phyloP scores from a whole-genome alignment of 2,888 invertebrate genomes.

The Osedax fenrisi region DNA sequence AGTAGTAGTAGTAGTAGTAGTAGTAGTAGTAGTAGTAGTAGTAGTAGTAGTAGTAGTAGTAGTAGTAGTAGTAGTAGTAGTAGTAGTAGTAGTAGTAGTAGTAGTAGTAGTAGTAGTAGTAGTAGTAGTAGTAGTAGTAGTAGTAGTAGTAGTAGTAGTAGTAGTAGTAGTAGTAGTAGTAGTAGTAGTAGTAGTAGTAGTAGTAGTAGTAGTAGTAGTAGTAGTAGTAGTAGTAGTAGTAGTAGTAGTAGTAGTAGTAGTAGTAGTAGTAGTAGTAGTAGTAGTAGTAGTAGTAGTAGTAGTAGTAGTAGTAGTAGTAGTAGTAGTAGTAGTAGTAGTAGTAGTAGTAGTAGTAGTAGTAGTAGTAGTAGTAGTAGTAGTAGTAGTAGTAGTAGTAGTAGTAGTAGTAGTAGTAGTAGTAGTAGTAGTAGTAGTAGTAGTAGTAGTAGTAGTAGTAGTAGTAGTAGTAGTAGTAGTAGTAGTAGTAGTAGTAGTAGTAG shows the following conservation, averaged over 20 bases:
- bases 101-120: neutral
- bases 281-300: conserved; percentile 8
- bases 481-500: conserved; percentile 9
- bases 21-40: neutral
- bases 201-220: neutral
- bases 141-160: conserved; percentile 7
- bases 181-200: neutral
- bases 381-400: conserved; percentile 5
- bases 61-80: conserved; percentile 4
- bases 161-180: neutral
- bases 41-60: conserved; percentile 5
- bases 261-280: conserved; percentile 9
- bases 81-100: conserved; percentile 1
- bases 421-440: conserved; percentile 3
- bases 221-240: conserved; percentile 17
- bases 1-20: conserved; percentile 10
- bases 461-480: conserved; percentile 5
- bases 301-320: neutral
- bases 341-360: neutral
- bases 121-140: conserved; percentile 9
- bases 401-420: conserved; percentile 7
- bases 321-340: neutral
- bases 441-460: conserved; percentile 5
- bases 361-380: conserved; percentile 3
- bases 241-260: conserved; percentile 19